These are phyloP conservation scores for Ornithoptera alexandrae DNA, from an alignment of 2,888 invertebrate genomes.

Conservation along the genomic window DNA sequence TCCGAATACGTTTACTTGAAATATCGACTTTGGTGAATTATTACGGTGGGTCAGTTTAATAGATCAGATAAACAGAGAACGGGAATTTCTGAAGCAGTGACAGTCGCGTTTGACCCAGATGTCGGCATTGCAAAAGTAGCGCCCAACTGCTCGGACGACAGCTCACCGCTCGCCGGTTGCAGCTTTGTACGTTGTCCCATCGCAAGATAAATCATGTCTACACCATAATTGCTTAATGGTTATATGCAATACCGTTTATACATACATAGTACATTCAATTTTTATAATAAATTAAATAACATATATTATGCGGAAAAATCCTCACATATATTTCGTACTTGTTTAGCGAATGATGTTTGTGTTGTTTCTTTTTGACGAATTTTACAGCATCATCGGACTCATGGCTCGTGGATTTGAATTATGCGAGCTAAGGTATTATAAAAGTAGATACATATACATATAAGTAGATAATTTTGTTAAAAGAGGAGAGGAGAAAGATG, in stretches of 20 bases:
- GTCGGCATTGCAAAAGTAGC: slow-evolving; percentile 41
- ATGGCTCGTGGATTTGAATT: too few relatives aligned
- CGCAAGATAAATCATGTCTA: slow-evolving; percentile 10
- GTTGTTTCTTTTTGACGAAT: too few relatives aligned
- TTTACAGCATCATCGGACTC: too few relatives aligned
- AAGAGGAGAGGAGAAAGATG: too few relatives aligned
- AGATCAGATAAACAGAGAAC: slow-evolving; percentile 42
- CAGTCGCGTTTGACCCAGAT: slow-evolving; percentile 43
- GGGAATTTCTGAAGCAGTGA: slow-evolving; percentile 41
- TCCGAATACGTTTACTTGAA: background rate
- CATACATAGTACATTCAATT: background rate
- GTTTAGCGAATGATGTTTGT: too few relatives aligned
- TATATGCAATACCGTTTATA: background rate
- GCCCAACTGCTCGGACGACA: slow-evolving; percentile 34
- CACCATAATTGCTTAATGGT: slow-evolving; percentile 13
- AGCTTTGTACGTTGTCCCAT: slow-evolving; percentile 26
- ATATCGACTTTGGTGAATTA: slow-evolving; percentile 1
- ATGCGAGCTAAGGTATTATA: too few relatives aligned
- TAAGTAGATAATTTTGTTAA: too few relatives aligned
- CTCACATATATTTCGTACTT: background rate
- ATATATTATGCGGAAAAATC: background rate
- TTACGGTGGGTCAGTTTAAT: slow-evolving; percentile 31
- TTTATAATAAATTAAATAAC: background rate
- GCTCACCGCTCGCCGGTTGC: slow-evolving; percentile 36
- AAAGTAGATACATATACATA: too few relatives aligned